Conservation (phyloP, 2,888 invertebrate species). For the Proisotoma minuta region DNA sequence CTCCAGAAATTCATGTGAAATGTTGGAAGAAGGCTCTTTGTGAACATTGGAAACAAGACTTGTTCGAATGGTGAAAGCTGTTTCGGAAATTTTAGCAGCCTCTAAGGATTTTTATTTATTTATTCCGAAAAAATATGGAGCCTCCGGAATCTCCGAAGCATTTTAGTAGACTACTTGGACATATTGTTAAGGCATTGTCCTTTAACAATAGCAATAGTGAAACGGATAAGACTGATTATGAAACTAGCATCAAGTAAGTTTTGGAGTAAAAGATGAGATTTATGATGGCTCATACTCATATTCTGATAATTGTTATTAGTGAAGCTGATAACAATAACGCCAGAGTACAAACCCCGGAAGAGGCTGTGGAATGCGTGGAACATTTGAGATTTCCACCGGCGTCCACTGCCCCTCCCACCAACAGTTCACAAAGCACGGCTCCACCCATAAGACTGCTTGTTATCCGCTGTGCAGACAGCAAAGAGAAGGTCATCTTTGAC, state of each 20-base stretch:
- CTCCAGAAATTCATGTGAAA: too few species aligned
- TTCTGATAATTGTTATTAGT: not conserved
- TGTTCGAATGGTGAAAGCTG: too few species aligned
- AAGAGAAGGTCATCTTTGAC: constrained; percentile 43
- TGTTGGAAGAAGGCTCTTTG: too few species aligned
- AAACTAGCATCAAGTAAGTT: not conserved
- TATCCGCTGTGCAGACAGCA: not conserved
- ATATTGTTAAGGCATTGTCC: not conserved
- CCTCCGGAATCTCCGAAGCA: not conserved
- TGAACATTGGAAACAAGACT: too few species aligned
- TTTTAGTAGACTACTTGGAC: not conserved
- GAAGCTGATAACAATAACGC: not conserved
- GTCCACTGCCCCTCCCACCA: not conserved
- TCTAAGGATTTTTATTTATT: too few species aligned
- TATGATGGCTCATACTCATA: too few species aligned
- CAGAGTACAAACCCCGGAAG: not conserved
- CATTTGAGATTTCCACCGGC: not conserved
- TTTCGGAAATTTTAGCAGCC: too few species aligned
- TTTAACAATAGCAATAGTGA: too few species aligned
- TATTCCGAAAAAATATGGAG: too few species aligned
- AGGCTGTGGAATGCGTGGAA: not conserved
- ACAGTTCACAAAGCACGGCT: too few species aligned
- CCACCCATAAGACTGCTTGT: not conserved
- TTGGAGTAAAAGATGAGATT: not conserved
- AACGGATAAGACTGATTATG: constrained; percentile 5